phyloP scores from a whole-genome alignment of 37 sponge, comb jelly and placozoan genomes.

The Hexactinellida sp. region DNA sequence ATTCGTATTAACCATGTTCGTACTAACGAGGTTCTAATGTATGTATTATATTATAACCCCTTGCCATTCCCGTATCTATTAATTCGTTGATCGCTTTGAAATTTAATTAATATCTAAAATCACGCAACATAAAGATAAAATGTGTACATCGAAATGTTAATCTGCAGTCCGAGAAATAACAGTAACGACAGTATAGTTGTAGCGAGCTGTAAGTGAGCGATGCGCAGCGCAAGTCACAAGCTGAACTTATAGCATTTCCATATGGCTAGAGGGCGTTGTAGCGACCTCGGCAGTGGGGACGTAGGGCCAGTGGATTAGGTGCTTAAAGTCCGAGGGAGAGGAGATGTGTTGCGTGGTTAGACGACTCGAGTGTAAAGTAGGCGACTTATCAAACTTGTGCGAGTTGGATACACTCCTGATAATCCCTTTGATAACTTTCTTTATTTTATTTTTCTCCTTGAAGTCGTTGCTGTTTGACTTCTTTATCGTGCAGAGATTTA shows the following conservation, averaged over 20 bases:
- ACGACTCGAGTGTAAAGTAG: not conserved
- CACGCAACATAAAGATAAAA: not conserved
- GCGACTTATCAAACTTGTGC: not conserved
- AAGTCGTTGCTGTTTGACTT: not conserved
- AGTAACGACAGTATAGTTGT: too few relatives aligned
- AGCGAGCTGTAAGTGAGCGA: not conserved
- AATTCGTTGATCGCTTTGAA: too few relatives aligned
- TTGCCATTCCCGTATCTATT: too few relatives aligned
- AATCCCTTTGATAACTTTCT: not conserved
- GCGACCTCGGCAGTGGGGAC: not conserved
- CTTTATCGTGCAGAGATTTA: not conserved
- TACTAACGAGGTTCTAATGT: too few relatives aligned
- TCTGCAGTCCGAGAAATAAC: too few relatives aligned
- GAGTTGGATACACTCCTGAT: not conserved
- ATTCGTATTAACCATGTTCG: too few relatives aligned
- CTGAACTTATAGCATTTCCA: not conserved
- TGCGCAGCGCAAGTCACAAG: not conserved
- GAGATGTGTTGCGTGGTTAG: not conserved
- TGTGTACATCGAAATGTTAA: not conserved
- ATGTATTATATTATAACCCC: too few relatives aligned
- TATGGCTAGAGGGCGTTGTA: not conserved
- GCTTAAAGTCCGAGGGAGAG: not conserved
- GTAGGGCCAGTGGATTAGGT: conserved; percentile 7
- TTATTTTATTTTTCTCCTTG: not conserved
- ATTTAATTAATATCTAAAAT: not conserved